These are phyloP conservation scores for Tricholaema leucomelas DNA, from an alignment of 2,113 vertebrate species.

Conservation along the genomic window DNA sequence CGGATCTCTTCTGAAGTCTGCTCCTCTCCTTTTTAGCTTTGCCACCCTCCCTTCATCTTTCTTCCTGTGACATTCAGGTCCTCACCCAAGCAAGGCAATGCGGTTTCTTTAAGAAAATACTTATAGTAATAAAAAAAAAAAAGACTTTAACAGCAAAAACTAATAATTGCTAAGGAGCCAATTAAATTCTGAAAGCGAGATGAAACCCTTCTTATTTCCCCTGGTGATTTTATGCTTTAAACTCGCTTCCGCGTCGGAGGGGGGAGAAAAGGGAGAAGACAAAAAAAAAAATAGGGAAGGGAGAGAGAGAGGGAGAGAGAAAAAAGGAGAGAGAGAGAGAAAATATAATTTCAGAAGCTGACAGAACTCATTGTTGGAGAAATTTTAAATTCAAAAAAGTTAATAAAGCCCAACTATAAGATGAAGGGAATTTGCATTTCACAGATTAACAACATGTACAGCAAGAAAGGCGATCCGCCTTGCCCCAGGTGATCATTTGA, in stretches of 20 bases:
- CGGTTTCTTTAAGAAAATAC: conserved; percentile 98
- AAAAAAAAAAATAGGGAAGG: conserved; percentile 72
- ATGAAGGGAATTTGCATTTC: conserved; percentile 99
- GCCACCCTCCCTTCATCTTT: conserved; percentile 52
- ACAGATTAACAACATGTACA: conserved; percentile 99
- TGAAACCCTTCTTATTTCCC: conserved; percentile 99
- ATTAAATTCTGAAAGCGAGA: conserved; percentile 99
- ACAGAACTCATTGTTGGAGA: conserved; percentile 99
- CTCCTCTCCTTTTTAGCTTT: conserved; percentile 53
- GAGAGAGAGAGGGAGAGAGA: neutral
- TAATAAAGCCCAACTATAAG: conserved; percentile 99
- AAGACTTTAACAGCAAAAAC: conserved; percentile 98
- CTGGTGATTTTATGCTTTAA: conserved; percentile 99
- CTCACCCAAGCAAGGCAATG: conserved; percentile 77
- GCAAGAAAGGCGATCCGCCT: conserved; percentile 99
- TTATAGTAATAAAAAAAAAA: conserved; percentile 97
- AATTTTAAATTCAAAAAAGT: conserved; percentile 99
- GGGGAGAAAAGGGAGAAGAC: conserved; percentile 44
- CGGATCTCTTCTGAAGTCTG: conserved; percentile 66
- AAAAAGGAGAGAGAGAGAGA: conserved; percentile 92
- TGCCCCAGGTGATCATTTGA: conserved; percentile 99
- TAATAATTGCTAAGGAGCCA: conserved; percentile 99
- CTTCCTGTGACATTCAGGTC: conserved; percentile 72
- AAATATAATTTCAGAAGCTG: conserved; percentile 99
- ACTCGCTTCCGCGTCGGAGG: conserved; percentile 93